Evolutionary conservation across 2,113 vertebrate species (phyloP).

Genomic region (Thinocorus orbignyianus): DNA sequence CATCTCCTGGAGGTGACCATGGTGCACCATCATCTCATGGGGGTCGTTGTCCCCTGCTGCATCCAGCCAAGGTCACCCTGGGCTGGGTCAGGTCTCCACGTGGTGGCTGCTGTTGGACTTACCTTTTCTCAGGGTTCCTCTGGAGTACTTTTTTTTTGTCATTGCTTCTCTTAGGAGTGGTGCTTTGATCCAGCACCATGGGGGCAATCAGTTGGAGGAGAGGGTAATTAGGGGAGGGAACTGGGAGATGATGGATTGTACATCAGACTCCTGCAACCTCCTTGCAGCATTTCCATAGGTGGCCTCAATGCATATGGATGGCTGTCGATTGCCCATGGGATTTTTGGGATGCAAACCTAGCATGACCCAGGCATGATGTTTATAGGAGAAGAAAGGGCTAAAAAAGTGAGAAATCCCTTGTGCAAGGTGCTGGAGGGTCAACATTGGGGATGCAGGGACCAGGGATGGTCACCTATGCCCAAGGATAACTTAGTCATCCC

Average conservation of each 20-base stretch:
- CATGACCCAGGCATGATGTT: fast-evolving
- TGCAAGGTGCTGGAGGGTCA: not conserved
- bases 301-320: fast-evolving
- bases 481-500: not conserved
- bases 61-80: not conserved
- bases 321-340: not conserved
- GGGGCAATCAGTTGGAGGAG: not conserved
- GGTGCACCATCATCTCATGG: not conserved
- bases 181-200: fast-evolving
- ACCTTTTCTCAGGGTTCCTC: not conserved
- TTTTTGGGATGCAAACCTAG: not conserved
- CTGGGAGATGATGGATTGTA: not conserved
- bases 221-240: not conserved
- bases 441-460: not conserved
- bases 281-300: not conserved
- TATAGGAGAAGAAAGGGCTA: not conserved
- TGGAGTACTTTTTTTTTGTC: too few species aligned
- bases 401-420: not conserved
- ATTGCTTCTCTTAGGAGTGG: not conserved
- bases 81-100: not conserved
- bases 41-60: fast-evolving
- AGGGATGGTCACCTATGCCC: not conserved
- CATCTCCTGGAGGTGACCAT: too few species aligned
- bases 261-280: not conserved
- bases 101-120: not conserved